Evolutionary conservation across 2,113 vertebrate species (phyloP).

Genomic region (Ciconia maguari): DNA sequence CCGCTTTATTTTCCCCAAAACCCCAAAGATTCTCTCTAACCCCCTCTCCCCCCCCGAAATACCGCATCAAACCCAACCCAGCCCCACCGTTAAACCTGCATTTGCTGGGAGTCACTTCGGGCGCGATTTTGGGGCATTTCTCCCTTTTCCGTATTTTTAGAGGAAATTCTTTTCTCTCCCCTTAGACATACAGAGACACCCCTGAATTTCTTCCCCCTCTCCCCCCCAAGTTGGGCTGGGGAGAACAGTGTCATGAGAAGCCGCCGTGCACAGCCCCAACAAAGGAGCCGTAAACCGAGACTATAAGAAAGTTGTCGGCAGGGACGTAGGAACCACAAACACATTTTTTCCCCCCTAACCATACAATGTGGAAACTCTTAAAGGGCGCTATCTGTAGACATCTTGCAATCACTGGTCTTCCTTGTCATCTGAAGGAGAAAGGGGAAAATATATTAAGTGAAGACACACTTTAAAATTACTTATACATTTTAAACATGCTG

Average conservation of each 20-base stretch:
- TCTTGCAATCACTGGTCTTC: slow-evolving; percentile 73
- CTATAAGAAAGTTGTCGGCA: slow-evolving; percentile 60
- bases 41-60: rapidly evolving
- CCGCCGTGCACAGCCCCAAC: slow-evolving; percentile 57
- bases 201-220: slow-evolving; percentile 35
- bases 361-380: slow-evolving; percentile 78
- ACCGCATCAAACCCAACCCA: background rate
- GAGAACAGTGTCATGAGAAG: background rate
- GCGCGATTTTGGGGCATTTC: background rate
- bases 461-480: slow-evolving; percentile 81
- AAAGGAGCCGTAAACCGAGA: slow-evolving; percentile 67
- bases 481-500: slow-evolving; percentile 76
- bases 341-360: slow-evolving; percentile 23
- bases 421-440: slow-evolving; percentile 77
- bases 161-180: background rate
- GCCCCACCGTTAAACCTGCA: background rate
- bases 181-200: background rate
- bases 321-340: slow-evolving; percentile 70
- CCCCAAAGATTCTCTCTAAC: background rate
- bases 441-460: slow-evolving; percentile 81
- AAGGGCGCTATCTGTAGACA: slow-evolving; percentile 71
- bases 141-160: background rate
- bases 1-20: background rate
- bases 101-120: background rate
- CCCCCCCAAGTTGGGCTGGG: background rate